Percentiles rank a stretch among this genome's conserved stretches.
Evolutionary conservation across 2,797 vertebrate species (phyloP).

Genomic region (Syngnathus acus): DNA sequence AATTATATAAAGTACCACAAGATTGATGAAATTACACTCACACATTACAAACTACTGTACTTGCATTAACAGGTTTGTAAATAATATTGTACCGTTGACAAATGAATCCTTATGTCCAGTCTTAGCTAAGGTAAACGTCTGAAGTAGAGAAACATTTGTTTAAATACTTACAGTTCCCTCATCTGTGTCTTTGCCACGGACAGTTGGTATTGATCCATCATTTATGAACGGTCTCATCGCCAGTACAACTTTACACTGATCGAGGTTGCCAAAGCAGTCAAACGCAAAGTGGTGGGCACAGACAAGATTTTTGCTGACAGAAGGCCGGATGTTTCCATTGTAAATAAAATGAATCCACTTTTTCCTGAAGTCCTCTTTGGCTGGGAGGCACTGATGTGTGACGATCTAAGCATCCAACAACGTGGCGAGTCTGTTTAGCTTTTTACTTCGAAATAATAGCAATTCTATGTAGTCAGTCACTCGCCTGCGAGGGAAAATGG

Average conservation of each 20-base stretch:
- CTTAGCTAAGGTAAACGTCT: too few species aligned
- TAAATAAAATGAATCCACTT: neutral
- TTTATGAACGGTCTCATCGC: neutral
- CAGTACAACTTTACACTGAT: neutral
- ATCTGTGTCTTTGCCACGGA: neutral
- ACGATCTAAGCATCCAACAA: neutral
- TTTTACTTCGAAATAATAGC: neutral
- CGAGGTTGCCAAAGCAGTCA: neutral
- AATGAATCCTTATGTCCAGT: too few species aligned
- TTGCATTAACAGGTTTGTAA: too few species aligned
- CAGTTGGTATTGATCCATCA: neutral
- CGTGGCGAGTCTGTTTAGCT: neutral
- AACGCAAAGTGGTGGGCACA: neutral
- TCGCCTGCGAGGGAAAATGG: neutral
- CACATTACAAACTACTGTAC: too few species aligned
- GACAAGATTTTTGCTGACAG: constrained; percentile 1
- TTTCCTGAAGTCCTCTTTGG: neutral
- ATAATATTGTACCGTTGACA: too few species aligned
- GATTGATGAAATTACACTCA: too few species aligned
- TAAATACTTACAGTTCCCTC: neutral
- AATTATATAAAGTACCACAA: too few species aligned
- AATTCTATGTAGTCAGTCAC: neutral
- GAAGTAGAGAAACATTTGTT: neutral
- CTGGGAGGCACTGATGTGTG: neutral
- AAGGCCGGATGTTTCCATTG: neutral